A percentile compares a stretch with the other conserved stretches of the same genome.
Evolutionary conservation across 1,140 invertebrate genomes (phyloP).

Genomic region (Euura saliciscinereae): DNA sequence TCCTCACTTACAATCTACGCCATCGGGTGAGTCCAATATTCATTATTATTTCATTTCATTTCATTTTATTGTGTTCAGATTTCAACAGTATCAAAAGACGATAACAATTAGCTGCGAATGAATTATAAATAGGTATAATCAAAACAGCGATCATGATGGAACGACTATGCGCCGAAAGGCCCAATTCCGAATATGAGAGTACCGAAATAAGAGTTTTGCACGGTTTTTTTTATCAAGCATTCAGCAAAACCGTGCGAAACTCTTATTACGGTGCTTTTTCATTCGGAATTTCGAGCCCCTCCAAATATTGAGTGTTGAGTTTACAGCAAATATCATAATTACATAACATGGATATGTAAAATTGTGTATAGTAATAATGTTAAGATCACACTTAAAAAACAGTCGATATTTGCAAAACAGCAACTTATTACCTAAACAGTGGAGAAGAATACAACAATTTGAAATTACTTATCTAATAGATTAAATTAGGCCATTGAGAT

Average conservation of each 20-base stretch:
- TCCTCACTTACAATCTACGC: slow-evolving; percentile 97
- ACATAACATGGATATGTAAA: background rate
- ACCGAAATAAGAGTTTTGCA: no score
- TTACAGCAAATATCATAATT: background rate
- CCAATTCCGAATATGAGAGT: no score
- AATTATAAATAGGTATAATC: background rate
- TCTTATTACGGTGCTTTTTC: no score
- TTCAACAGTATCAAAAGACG: background rate
- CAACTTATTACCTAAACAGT: no score
- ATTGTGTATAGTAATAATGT: background rate
- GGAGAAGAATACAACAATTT: no score
- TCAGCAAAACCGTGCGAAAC: no score
- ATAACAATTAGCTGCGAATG: background rate
- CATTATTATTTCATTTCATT: background rate
- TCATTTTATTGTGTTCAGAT: background rate
- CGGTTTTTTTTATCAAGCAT: no score
- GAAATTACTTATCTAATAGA: background rate
- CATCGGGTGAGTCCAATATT: slow-evolving; percentile 76
- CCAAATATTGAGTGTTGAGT: background rate
- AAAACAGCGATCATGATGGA: no score
- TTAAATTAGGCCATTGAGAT: slow-evolving; percentile 5
- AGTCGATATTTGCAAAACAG: no score
- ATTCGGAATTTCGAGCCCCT: no score
- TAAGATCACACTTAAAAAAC: background rate
- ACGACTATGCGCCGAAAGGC: no score